A percentile compares a stretch with the other conserved stretches of the same genome.
phyloP scores from a whole-genome alignment of 2,888 invertebrate species.

The Meloe dianella region DNA sequence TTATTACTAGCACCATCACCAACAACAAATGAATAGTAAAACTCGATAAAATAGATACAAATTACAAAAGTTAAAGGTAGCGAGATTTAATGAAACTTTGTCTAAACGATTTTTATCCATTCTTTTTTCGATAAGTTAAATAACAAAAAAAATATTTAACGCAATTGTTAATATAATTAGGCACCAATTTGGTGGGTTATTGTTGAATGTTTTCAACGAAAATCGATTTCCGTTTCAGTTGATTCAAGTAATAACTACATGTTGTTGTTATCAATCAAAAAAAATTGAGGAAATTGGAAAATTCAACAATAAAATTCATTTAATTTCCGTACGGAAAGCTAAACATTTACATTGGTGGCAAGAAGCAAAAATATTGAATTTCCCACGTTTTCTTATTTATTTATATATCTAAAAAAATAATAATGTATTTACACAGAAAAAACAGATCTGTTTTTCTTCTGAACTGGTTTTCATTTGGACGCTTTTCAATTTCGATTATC shows the following conservation, averaged over 20 bases:
- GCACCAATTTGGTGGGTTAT: constrained; percentile 8
- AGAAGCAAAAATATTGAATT: too few species aligned
- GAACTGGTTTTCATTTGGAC: constrained; percentile 32
- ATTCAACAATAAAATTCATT: not conserved
- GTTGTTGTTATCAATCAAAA: not conserved
- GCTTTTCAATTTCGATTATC: constrained; percentile 34
- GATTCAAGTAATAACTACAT: not conserved
- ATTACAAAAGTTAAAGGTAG: constrained; percentile 38
- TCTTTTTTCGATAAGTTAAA: not conserved
- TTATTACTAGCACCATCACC: not conserved
- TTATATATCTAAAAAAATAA: not conserved
- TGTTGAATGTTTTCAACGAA: not conserved
- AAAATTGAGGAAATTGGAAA: not conserved
- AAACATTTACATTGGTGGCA: not conserved
- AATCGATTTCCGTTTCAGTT: not conserved
- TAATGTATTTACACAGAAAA: not conserved
- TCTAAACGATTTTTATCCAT: constrained; percentile 12
- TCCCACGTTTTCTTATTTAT: not conserved
- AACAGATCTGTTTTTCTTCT: constrained; percentile 22
- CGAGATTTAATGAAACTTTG: constrained; percentile 41
- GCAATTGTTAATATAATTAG: not conserved
- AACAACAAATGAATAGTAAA: constrained; percentile 1
- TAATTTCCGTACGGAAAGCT: not conserved
- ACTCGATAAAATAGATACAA: constrained; percentile 24
- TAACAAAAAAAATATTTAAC: not conserved